Percentiles rank a stretch among this genome's conserved stretches.
Conservation (phyloP, 2,113 vertebrate species). For the Ibidorhyncha struthersii region DNA sequence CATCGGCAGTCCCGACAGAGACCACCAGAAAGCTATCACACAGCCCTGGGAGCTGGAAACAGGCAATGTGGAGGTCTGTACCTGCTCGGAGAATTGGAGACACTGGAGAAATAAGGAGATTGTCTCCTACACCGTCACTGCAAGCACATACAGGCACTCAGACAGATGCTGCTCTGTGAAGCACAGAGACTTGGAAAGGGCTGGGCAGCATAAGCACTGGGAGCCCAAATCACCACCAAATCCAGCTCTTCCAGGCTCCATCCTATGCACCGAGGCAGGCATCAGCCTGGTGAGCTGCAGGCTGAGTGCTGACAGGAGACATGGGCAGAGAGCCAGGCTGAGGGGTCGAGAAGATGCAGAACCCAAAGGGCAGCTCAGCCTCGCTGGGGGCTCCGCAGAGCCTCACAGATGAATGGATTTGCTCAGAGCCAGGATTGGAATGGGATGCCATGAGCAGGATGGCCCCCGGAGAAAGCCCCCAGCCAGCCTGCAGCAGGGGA, state of each 20-base stretch:
- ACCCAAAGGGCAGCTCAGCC: neutral
- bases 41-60: neutral
- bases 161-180: neutral
- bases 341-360: neutral
- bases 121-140: neutral
- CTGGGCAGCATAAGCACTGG: neutral
- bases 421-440: neutral
- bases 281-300: neutral
- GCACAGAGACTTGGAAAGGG: neutral
- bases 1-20: neutral
- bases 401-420: fast-evolving
- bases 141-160: neutral
- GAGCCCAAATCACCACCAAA: neutral
- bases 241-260: neutral
- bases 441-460: neutral
- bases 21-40: neutral
- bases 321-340: neutral
- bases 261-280: neutral
- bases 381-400: neutral
- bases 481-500: neutral
- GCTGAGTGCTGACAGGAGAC: neutral
- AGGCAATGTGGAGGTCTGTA: neutral
- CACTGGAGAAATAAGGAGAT: neutral
- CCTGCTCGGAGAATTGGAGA: neutral
- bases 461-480: neutral